A percentile compares a stretch with the other conserved stretches of the same genome.
Evolutionary conservation across 2,888 invertebrate genomes (phyloP).

Genomic region (Noctua comes): DNA sequence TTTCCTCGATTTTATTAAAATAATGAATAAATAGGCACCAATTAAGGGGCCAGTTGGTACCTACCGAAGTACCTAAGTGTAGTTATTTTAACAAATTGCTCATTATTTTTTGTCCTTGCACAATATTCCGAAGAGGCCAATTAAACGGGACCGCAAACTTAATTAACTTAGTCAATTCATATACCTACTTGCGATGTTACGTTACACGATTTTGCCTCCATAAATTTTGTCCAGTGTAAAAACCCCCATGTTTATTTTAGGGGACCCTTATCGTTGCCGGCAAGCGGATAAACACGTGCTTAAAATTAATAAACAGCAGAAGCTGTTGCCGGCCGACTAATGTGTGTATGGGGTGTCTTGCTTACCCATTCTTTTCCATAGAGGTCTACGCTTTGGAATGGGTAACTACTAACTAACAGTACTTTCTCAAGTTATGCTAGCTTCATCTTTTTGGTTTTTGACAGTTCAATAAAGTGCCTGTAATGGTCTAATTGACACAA

Average conservation of each 20-base stretch:
- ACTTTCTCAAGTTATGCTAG: neutral
- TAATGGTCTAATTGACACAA: neutral
- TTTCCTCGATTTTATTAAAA: conserved; percentile 36
- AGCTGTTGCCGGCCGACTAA: neutral
- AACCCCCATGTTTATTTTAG: neutral
- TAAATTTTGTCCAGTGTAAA: neutral
- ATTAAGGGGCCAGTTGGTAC: conserved; percentile 6
- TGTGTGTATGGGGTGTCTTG: neutral
- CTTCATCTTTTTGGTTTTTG: neutral
- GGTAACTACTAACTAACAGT: neutral
- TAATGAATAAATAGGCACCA: conserved; percentile 33
- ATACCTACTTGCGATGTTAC: neutral
- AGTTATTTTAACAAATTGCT: neutral
- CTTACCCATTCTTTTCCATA: neutral
- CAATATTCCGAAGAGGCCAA: neutral
- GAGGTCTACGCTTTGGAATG: neutral
- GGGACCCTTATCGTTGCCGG: neutral
- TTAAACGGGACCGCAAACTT: neutral
- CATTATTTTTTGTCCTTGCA: neutral
- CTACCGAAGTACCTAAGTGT: neutral
- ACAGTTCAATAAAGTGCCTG: neutral
- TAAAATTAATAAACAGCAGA: neutral
- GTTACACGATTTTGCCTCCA: neutral
- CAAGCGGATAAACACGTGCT: neutral
- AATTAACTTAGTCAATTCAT: neutral